A percentile compares a stretch with the other conserved stretches of the same genome.
These are phyloP conservation scores for Patiria pectinifera DNA, from an alignment of 53 echinoderm and acorn worm genomes.

Conservation along the genomic window DNA sequence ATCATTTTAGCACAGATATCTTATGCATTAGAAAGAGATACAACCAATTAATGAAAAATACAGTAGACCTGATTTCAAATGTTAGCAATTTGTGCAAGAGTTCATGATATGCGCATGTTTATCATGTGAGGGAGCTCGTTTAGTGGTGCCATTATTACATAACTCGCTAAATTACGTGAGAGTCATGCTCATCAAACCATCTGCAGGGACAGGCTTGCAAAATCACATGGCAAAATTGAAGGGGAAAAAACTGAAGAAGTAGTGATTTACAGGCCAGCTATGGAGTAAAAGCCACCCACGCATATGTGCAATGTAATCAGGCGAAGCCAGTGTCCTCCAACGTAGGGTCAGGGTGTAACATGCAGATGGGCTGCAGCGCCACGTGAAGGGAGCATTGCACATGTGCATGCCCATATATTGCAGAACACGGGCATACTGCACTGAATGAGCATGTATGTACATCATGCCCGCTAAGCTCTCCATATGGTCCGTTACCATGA, in stretches of 20 bases:
- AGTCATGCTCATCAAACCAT: background rate
- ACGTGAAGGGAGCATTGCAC: background rate
- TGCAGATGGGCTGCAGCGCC: slow-evolving; percentile 13
- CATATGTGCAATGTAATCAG: slow-evolving; percentile 46
- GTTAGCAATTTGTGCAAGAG: no score
- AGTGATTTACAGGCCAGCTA: background rate
- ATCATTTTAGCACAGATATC: no score
- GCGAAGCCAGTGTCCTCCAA: slow-evolving; percentile 4
- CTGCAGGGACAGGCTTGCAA: background rate
- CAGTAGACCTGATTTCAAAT: no score
- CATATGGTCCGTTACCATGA: slow-evolving; percentile 57
- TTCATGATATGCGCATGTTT: no score
- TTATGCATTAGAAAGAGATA: no score
- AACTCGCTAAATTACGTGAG: background rate
- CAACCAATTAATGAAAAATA: no score
- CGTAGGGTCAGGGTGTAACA: background rate
- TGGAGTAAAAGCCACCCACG: slow-evolving; percentile 27
- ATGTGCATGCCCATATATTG: background rate
- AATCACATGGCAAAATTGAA: background rate
- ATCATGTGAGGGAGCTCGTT: no score
- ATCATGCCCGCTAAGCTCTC: slow-evolving; percentile 35
- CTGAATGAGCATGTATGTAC: slow-evolving; percentile 31
- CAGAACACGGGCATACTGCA: background rate
- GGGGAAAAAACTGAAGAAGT: background rate
- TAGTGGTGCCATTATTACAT: background rate